Evolutionary conservation across 1,140 invertebrate genomes (phyloP), one percentile per base, ranked within the genome.

Genomic region (Coelopa frigida): DNA sequence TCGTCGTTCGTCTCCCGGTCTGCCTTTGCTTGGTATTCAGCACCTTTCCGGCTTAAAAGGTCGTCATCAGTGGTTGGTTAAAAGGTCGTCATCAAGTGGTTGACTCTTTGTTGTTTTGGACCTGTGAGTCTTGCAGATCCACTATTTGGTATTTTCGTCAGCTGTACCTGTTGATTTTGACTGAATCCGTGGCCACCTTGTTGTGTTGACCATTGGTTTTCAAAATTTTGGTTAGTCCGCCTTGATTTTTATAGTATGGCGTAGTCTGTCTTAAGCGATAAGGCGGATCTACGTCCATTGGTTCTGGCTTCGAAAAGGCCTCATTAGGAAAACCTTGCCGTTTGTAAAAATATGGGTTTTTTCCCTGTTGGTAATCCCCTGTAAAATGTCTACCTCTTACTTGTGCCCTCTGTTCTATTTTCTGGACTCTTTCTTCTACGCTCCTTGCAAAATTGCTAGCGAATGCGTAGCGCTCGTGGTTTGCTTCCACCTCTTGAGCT

Each of bases 401-500:
- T 20, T 32, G 38, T 7, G 29, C 11, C 32, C 8, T 32, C 15
- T 39, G 24, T 6, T 39, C 32, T 6, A 23, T 41, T 41, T 20
- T 26, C 17, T 32, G 27, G 35, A 35, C 29, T 12, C 22, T 50
- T 11, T 50, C 37, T 29, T 50, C 42, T 15, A 42, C 36, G 22
- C 38, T 29, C n/a, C 33, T 43, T 18, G 49, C 40, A 36, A 47
- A 51, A 37, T 24, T 23, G 23, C 31, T 43, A 15, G 44, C 44
- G 29, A 46, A 42, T 18, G 15, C 23, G 31, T 46, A 51, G 10
- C 49, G 24, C 40, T 29, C 27, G 17, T 43, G 26, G 44, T 51
- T 51, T 20, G 41, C 18, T 37, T 47, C 49, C 18, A 51, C 20
- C 22, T 51, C 50, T 22, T 46, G 44, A 31, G 45, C 44, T 11